Evolutionary conservation across 2,797 vertebrate species (phyloP).

Genomic region (Tangara arthus): DNA sequence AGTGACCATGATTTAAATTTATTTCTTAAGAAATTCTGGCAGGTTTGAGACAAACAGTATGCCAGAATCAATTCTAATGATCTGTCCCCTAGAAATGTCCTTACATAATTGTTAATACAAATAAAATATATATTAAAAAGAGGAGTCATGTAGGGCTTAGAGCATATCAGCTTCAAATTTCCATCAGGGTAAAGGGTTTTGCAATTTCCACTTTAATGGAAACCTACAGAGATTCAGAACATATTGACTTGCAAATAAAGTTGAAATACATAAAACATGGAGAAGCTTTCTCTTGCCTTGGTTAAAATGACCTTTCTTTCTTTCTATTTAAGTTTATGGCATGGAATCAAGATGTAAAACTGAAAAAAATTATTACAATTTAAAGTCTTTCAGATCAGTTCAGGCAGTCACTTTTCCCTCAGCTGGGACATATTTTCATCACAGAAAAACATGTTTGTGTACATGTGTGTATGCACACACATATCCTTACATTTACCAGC

Average conservation of each 20-base stretch:
- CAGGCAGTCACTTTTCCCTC: neutral
- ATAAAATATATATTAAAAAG: neutral
- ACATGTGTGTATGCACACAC: neutral
- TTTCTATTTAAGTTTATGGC: neutral
- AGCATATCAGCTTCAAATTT: neutral
- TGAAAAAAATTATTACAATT: neutral
- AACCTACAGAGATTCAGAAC: conserved; percentile 11
- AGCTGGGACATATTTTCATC: neutral
- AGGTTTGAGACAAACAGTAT: neutral
- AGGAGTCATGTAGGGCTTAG: neutral
- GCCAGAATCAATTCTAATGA: neutral
- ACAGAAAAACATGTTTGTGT: neutral
- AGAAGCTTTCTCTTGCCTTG: neutral
- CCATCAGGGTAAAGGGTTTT: conserved; percentile 21
- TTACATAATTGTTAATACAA: neutral
- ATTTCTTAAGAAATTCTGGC: conserved; percentile 4
- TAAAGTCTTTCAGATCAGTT: neutral
- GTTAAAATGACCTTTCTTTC: conserved; percentile 31
- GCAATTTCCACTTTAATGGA: conserved; percentile 46
- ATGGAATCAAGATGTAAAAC: neutral
- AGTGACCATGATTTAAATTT: neutral
- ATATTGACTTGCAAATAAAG: conserved; percentile 57
- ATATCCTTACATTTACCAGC: neutral
- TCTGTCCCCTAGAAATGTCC: neutral
- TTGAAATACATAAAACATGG: conserved; percentile 45